These are phyloP conservation scores for Hydrolagus colliei DNA, from an alignment of 2,797 vertebrate species.

Conservation along the genomic window DNA sequence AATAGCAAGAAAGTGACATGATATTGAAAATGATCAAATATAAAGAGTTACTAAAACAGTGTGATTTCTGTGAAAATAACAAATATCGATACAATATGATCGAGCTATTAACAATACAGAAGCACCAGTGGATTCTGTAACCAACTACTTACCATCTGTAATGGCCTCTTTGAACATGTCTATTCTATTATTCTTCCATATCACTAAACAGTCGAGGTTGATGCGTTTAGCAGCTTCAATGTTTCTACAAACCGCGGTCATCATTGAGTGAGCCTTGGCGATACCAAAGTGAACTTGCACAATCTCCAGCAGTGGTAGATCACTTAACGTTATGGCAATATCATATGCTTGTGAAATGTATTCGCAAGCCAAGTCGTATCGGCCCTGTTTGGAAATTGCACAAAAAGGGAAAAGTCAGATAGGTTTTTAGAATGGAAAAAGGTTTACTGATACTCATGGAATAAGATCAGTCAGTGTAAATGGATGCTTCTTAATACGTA, in stretches of 20 bases:
- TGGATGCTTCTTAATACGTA: slow-evolving; percentile 57
- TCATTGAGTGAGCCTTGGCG: slow-evolving; percentile 57
- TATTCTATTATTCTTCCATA: slow-evolving; percentile 62
- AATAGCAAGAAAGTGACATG: not conserved
- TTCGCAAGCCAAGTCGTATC: slow-evolving; percentile 56
- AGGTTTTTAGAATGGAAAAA: slow-evolving; percentile 50
- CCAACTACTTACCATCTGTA: slow-evolving; percentile 53
- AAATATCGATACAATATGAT: slow-evolving; percentile 4
- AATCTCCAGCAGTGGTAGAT: slow-evolving; percentile 51
- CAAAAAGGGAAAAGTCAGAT: slow-evolving; percentile 44
- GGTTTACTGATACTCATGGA: slow-evolving; percentile 43
- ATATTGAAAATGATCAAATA: not conserved
- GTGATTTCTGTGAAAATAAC: not conserved
- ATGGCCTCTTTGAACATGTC: slow-evolving; percentile 57
- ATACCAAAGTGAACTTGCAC: slow-evolving; percentile 59
- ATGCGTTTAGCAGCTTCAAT: slow-evolving; percentile 46
- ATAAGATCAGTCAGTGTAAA: slow-evolving; percentile 49
- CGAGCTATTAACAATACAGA: slow-evolving; percentile 43
- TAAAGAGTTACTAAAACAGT: not conserved
- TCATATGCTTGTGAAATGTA: slow-evolving; percentile 60
- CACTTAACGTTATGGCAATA: slow-evolving; percentile 45
- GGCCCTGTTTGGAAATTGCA: slow-evolving; percentile 58
- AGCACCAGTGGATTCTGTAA: slow-evolving; percentile 50
- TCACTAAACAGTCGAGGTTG: slow-evolving; percentile 51
- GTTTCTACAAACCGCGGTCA: slow-evolving; percentile 48